Evolutionary conservation across 2,113 vertebrate genomes (phyloP).

Genomic region (Gymnobelideus leadbeateri): DNA sequence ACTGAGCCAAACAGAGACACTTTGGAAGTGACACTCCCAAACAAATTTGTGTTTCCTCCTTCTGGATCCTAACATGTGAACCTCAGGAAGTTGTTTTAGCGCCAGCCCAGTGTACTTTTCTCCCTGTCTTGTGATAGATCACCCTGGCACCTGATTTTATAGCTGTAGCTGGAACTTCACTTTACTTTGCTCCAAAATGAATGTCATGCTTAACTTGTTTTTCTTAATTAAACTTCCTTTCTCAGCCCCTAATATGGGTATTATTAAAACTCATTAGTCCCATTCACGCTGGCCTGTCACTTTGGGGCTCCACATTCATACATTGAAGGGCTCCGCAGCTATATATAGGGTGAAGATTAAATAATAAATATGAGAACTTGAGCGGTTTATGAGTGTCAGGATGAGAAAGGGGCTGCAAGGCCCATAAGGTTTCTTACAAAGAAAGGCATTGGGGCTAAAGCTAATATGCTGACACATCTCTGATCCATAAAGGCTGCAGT

Average conservation of each 20-base stretch:
- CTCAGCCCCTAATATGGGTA: conserved; percentile 80
- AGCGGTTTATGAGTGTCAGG: conserved; percentile 83
- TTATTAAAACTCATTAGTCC: conserved; percentile 87
- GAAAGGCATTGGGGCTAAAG: conserved; percentile 83
- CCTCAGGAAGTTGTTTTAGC: conserved; percentile 43
- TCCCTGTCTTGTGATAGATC: conserved; percentile 67
- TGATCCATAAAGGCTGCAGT: conserved; percentile 86
- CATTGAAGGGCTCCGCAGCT: conserved; percentile 74
- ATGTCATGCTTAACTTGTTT: conserved; percentile 88
- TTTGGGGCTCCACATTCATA: conserved; percentile 78
- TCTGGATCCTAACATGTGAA: conserved; percentile 51
- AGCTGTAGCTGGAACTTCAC: conserved; percentile 78
- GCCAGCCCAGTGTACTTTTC: conserved; percentile 71
- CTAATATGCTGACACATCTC: conserved; percentile 85
- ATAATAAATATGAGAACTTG: conserved; percentile 85
- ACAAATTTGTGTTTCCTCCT: background rate
- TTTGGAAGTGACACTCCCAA: background rate
- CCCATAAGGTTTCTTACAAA: conserved; percentile 86
- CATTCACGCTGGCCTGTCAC: conserved; percentile 82
- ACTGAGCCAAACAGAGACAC: background rate
- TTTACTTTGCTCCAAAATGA: conserved; percentile 82
- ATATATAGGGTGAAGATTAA: conserved; percentile 84
- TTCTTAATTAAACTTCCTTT: conserved; percentile 88
- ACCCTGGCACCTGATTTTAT: conserved; percentile 61
- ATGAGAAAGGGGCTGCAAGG: conserved; percentile 84